Evolutionary conservation across 1,140 invertebrate species (phyloP).

Genomic region (Procambarus virginalis): DNA sequence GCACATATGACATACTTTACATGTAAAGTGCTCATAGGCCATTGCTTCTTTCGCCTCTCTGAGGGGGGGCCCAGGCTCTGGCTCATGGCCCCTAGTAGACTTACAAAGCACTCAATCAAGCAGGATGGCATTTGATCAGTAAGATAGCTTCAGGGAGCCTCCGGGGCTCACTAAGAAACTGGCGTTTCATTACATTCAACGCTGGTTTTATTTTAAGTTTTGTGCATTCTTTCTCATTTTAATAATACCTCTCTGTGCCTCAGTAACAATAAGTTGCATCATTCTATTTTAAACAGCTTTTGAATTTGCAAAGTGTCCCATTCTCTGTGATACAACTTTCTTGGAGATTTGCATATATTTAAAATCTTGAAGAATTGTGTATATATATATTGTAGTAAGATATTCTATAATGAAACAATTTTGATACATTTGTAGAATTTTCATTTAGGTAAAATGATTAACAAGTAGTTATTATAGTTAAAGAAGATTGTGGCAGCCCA

Average conservation of each 20-base stretch:
- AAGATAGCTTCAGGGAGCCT: no score
- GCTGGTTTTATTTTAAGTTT: neutral
- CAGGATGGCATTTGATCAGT: neutral
- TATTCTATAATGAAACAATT: neutral
- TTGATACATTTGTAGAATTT: conserved; percentile 7
- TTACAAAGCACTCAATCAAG: no score
- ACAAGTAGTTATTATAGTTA: neutral
- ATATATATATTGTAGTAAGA: neutral
- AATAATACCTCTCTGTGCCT: neutral
- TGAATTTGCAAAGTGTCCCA: conserved; percentile 2
- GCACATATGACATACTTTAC: no score
- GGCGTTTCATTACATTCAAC: neutral
- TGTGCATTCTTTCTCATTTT: neutral
- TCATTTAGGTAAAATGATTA: neutral
- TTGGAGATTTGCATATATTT: neutral
- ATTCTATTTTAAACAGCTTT: neutral
- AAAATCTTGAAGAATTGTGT: neutral
- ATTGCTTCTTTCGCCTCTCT: no score
- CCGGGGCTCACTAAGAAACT: no score
- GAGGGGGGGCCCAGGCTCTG: no score
- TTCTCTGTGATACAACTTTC: conserved; percentile 3
- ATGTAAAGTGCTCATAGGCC: no score
- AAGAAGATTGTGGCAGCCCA: neutral
- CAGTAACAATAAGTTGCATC: neutral
- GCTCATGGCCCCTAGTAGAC: no score